Percentiles rank a stretch among this genome's conserved stretches.
phyloP scores from a whole-genome alignment of 2,888 invertebrate genomes.

The Pinctada fucata region DNA sequence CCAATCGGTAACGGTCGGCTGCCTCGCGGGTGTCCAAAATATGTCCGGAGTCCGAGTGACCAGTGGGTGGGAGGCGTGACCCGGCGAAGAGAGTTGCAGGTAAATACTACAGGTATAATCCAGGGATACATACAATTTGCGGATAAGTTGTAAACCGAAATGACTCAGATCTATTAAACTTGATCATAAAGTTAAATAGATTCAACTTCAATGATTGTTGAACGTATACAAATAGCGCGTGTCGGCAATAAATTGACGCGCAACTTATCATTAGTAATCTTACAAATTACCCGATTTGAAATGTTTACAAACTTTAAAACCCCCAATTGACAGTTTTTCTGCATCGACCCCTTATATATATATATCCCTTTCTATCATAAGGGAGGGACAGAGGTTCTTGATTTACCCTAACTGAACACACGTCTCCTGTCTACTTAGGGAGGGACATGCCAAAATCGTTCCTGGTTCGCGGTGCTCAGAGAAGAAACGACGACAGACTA shows the following conservation, averaged over 20 bases:
- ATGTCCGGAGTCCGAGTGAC: not conserved
- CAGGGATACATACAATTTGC: conserved; percentile 12
- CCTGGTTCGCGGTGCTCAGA: conserved; percentile 5
- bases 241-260: conserved; percentile 27
- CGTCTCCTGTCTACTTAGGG: too few relatives aligned
- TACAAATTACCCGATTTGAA: conserved; percentile 29
- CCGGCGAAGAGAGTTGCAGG: conserved; percentile 6
- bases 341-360: too few relatives aligned
- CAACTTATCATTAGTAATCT: conserved; percentile 27
- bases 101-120: conserved; percentile 12
- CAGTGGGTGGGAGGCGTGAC: conserved; percentile 22
- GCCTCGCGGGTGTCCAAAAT: not conserved
- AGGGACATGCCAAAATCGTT: conserved; percentile 29
- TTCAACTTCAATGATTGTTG: conserved; percentile 40
- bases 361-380: too few relatives aligned
- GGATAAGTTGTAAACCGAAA: not conserved
- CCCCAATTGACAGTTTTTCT: conserved; percentile 31
- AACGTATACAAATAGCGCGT: conserved; percentile 39
- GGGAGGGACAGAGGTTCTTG: too few relatives aligned
- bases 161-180: conserved; percentile 19
- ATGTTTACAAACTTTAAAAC: conserved; percentile 33
- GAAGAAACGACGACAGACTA: too few relatives aligned
- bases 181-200: conserved; percentile 46
- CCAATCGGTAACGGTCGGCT: not conserved
- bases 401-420: too few relatives aligned